phyloP scores from a whole-genome alignment of 2,113 vertebrate genomes.

The Seriola quinqueradiata region DNA sequence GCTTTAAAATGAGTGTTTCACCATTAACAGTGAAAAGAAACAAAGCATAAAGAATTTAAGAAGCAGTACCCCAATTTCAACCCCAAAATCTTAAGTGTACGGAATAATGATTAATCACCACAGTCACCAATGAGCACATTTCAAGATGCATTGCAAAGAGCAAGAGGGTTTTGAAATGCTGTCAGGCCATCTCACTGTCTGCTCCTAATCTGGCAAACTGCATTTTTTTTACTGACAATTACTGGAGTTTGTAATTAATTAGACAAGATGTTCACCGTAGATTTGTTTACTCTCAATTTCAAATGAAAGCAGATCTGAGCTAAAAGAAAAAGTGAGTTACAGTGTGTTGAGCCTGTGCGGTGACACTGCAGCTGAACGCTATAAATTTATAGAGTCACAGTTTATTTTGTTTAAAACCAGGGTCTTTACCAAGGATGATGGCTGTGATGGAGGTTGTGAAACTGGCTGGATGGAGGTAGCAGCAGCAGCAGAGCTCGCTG shows the following conservation, averaged over 20 bases:
- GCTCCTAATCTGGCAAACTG: neutral
- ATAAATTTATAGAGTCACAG: neutral
- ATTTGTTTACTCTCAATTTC: neutral
- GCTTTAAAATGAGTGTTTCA: too few relatives aligned
- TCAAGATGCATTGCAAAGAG: too few relatives aligned
- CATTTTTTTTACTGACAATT: too few relatives aligned
- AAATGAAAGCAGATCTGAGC: neutral
- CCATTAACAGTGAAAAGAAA: too few relatives aligned
- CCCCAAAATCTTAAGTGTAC: too few relatives aligned
- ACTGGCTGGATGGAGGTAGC: slow-evolving; percentile 22
- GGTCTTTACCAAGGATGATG: slow-evolving; percentile 64
- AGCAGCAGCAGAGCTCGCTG: neutral
- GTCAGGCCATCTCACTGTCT: neutral
- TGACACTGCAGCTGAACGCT: neutral
- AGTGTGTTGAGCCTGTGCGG: neutral
- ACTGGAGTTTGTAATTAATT: neutral
- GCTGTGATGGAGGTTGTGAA: slow-evolving; percentile 34
- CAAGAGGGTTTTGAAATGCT: neutral
- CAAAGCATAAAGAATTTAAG: neutral
- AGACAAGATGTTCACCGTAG: neutral
- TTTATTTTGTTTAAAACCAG: neutral
- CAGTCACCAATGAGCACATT: neutral
- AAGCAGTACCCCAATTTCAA: neutral
- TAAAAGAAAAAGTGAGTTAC: too few relatives aligned
- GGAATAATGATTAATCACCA: too few relatives aligned